Evolutionary conservation across 2,888 invertebrate species (phyloP), one percentile per base, ranked within the genome.

Genomic region (Synergus japonicus): DNA sequence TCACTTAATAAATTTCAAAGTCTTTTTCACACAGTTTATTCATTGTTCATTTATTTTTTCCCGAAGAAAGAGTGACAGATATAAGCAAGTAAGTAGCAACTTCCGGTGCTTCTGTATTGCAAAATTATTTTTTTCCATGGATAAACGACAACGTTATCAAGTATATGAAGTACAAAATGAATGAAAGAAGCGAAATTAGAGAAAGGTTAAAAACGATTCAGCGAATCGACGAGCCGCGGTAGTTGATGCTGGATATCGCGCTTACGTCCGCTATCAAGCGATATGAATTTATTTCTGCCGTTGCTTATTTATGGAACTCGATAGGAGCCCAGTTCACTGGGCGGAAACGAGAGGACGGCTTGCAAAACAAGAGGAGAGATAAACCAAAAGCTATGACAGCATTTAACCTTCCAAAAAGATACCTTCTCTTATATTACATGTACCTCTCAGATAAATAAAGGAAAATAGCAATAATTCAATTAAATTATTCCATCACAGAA

Each of bases 211-310:
- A 73, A 73, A 73, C 0, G 10, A 37, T 73, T 73, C 73, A 8
- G 10, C 29, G 73, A 73, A 54, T 73, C 10, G 46, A 73, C n/a
- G 41, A 54, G n/a, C 73, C 29, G 54, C n/a, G 73, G 73, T 54
- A 54, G 69, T 46, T 46, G n/a, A 88, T 87, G 86, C 83, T 77
- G 85, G 88, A 87, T 88, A 88, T 79, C 79, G 80, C 78, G 78
- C 83, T 81, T 81, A 82, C 84, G 85, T 84, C 86, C 85, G 86
- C 83, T 86, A 86, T 88, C 76, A 78, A 76, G 82, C 84, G 89
- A 88, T 88, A 88, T 85, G 86, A 87, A 87, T 86, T 87, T 89
- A 90, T 89, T 89, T 90, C 87, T 90, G 88, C 84, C 78, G 81
- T 78, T 82, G 85, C 85, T 88, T 89, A 89, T 89, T 90, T 89